phyloP scores from a whole-genome alignment of 2,888 invertebrate species.

The Monoplex corrugatus region DNA sequence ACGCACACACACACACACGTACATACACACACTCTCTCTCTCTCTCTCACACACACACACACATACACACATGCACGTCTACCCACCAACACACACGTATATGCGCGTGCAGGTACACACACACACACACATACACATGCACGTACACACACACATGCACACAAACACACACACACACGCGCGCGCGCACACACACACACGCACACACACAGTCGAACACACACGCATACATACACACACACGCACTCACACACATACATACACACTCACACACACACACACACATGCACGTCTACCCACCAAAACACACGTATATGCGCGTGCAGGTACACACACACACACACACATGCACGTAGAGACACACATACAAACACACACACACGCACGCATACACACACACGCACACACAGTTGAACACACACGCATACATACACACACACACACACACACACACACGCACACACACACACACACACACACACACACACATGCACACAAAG shows the following conservation, averaged over 20 bases:
- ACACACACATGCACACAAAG: too few species aligned
- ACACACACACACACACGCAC: too few species aligned
- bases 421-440: too few species aligned
- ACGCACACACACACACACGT: neutral
- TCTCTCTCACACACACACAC: neutral
- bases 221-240: neutral
- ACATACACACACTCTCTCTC: neutral
- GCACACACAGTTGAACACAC: neutral
- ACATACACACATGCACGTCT: neutral
- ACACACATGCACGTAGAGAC: neutral
- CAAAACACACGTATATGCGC: neutral
- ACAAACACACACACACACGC: neutral
- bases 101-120: neutral
- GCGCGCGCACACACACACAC: neutral
- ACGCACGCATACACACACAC: neutral
- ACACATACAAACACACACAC: too few species aligned
- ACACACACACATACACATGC: neutral
- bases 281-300: neutral
- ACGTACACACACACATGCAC: neutral
- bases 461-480: too few species aligned
- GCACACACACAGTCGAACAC: neutral
- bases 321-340: too few species aligned
- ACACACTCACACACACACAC: conserved; percentile 17
- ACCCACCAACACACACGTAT: neutral
- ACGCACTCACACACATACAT: conserved; percentile 22